These are phyloP conservation scores for Oryzias sinensis DNA, from an alignment of 2,797 vertebrate species.

Conservation along the genomic window DNA sequence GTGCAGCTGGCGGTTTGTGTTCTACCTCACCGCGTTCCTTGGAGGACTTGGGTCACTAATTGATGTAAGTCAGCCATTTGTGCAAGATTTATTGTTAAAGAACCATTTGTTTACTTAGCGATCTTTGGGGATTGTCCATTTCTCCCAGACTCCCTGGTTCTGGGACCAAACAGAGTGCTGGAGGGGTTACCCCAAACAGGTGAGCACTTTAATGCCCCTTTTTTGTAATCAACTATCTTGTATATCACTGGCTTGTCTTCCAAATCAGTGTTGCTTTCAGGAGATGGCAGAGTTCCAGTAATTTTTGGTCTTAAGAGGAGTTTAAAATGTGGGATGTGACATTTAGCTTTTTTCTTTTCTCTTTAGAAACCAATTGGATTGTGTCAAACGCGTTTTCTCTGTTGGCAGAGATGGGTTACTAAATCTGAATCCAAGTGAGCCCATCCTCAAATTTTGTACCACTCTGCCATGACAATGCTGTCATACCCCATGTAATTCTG, in stretches of 20 bases:
- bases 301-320: too few species aligned
- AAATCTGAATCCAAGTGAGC: too few species aligned
- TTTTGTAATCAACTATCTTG: not conserved
- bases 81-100: not conserved
- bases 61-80: slow-evolving; percentile 80
- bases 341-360: too few species aligned
- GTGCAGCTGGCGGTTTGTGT: slow-evolving; percentile 88
- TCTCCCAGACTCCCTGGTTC: slow-evolving; percentile 88
- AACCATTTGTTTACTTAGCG: not conserved
- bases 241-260: not conserved
- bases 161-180: slow-evolving; percentile 88
- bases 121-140: slow-evolving; percentile 5
- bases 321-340: too few species aligned
- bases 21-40: slow-evolving; percentile 83
- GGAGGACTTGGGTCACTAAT: slow-evolving; percentile 81
- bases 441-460: too few species aligned
- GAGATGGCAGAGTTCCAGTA: too few species aligned
- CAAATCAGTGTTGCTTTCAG: too few species aligned
- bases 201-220: slow-evolving; percentile 57
- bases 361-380: too few species aligned
- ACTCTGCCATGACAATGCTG: too few species aligned
- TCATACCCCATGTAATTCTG: too few species aligned
- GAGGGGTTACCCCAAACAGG: slow-evolving; percentile 88
- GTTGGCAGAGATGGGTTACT: too few species aligned
- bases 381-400: too few species aligned